Evolutionary conservation across 1,140 invertebrate species (phyloP), one percentile per base, ranked within the genome.

Genomic region (Meloidogyne exigua): DNA sequence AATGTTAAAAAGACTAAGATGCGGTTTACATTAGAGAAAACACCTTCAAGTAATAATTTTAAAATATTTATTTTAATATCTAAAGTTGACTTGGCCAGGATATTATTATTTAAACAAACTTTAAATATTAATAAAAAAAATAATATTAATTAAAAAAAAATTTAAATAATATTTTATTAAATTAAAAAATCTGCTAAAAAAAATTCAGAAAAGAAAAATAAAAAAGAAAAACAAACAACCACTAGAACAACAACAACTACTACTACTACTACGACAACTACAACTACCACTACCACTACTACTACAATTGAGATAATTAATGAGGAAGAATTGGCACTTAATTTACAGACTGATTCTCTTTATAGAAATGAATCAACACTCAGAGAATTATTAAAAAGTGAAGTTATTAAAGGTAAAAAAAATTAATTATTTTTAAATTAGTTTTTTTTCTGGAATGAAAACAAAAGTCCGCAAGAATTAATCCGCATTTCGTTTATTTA

Each of bases 261-360:
- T 2, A 32, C 28, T 32, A 32, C n/a, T n/a, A n/a, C n/a, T n/a
- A n/a, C n/a, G n/a, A n/a, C n/a, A n/a, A n/a, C n/a, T n/a, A n/a
- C n/a, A n/a, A 3, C 28, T 1, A 28, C 32, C 3, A 62, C 70
- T 9, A 72, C 39, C 13, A 25, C n/a, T 9, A 63, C 57, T 15
- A 62, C 49, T 28, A 64, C 36, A 36, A 23, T 65, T 9, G 66
- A 68, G 21, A 62, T 65, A 10, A 73, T 73, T 36, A 73, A 73
- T 39, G 71, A 73, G 9, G 71, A 73, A 65, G 71, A 64, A 25
- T 36, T 73, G n/a, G 71, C 71, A n/a, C 42, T 64, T n/a, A 73
- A 73, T 32, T 62, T 65, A 21, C 71, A 73, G n/a, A 62, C 13
- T 23, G 71, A 73, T 65, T 62, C 71, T 28, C 28, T 73, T 62